Evolutionary conservation across 2,113 vertebrate genomes (phyloP), one percentile per base, ranked within the genome.

Genomic region (Calonectris borealis): DNA sequence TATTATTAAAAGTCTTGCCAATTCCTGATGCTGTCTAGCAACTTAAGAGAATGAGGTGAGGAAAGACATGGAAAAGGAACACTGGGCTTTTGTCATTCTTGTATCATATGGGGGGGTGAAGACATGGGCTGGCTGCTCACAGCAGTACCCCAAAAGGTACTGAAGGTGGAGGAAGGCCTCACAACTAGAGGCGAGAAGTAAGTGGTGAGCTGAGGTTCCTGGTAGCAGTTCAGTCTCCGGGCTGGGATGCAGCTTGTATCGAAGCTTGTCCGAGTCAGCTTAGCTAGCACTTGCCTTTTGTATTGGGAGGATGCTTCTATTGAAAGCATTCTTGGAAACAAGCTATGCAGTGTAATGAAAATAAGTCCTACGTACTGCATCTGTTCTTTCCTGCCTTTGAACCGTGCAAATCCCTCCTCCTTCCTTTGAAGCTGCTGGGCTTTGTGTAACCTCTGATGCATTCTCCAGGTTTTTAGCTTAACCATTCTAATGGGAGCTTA

Each of bases 361-460:
- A 40, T 80, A 91, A 97, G 83, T 86, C 54, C 49, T 81, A 81
- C 6, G 2, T 77, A 89, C 58, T 8, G 9, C 91, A 90, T 96
- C 75, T 89, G 73, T 87, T 94, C 94, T 95, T 94, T 94, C 88
- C 86, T 96, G 92, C 86, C 94, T 97, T 97, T 97, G 91, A 96
- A 95, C 55, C 2, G 6, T 64, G 46, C 58, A 91, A 62, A 88
- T 89, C 88, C 88, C 91, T 94, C 83, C 94, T 93, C 88, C 72
- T 96, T 95, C 93, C 83, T 95, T 95, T 88, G 91, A 90, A 90
- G 73, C 91, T 89, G 25, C 86, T 73, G 86, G 83, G 84, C 75
- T 94, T 95, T 95, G 71, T 1, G 0, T 80, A 97, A 95, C 84
- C 20, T 83, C 93, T 91, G 90, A 93, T 93, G 73, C 88, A 60